A percentile compares a stretch with the other conserved stretches of the same genome.
Evolutionary conservation across 2,797 vertebrate genomes (phyloP).

Genomic region (Takifugu rubripes): DNA sequence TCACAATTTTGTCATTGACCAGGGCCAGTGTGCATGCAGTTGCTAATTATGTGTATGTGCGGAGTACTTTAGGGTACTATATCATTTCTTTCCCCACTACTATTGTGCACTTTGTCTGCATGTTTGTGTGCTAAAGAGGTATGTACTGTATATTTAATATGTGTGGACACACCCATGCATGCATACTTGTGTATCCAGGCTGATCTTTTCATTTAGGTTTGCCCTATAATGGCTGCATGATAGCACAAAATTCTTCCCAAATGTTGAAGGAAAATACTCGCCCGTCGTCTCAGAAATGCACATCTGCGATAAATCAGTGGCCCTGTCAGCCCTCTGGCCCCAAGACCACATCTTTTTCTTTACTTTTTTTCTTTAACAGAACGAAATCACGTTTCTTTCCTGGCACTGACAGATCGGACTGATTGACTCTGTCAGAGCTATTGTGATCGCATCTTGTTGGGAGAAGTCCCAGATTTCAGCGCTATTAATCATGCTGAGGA

Average conservation of each 20-base stretch:
- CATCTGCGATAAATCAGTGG: slow-evolving; percentile 68
- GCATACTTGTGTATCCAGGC: slow-evolving; percentile 16
- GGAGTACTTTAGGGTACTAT: background rate
- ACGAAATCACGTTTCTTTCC: slow-evolving; percentile 29
- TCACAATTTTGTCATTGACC: too few relatives aligned
- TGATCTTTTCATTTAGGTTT: slow-evolving; percentile 39
- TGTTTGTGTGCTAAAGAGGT: slow-evolving; percentile 21
- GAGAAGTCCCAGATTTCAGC: slow-evolving; percentile 63
- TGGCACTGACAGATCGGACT: slow-evolving; percentile 57
- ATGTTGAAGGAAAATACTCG: slow-evolving; percentile 53
- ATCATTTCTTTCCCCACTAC: slow-evolving; percentile 2
- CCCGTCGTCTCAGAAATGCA: slow-evolving; percentile 53
- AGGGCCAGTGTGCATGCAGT: background rate
- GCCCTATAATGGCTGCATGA: slow-evolving; percentile 56
- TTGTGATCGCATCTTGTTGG: slow-evolving; percentile 56
- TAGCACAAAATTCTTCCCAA: slow-evolving; percentile 67
- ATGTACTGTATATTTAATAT: slow-evolving; percentile 9
- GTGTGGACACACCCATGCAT: slow-evolving; percentile 21
- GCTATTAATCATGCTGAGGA: slow-evolving; percentile 75
- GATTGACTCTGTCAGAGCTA: slow-evolving; percentile 64
- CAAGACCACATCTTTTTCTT: slow-evolving; percentile 44
- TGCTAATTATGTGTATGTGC: background rate
- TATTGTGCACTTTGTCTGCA: slow-evolving; percentile 3
- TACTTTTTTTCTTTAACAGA: background rate
- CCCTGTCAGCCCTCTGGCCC: slow-evolving; percentile 44